Evolutionary conservation across 2,797 vertebrate genomes (phyloP), one percentile per base, ranked within the genome.

Genomic region (Sebastiscus albofasciatus): DNA sequence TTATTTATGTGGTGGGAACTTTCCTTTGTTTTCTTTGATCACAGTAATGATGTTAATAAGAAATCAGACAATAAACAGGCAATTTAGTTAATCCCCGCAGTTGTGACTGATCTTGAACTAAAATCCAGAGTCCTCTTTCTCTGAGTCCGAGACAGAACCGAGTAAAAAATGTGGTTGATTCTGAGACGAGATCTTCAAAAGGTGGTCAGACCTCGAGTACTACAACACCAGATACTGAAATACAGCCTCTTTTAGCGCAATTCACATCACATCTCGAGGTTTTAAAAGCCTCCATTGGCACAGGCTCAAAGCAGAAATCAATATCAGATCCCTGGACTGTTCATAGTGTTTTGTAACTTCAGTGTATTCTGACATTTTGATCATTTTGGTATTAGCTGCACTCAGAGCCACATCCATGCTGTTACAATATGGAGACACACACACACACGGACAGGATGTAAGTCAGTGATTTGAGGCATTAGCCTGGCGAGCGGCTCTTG

Each of bases 381-480:
- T 36, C 8, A 62, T 62, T 33, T 11, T 54, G 75, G n/a, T 71
- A 46, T 70, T 10, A n/a, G 46, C 33, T 67, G 61, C 49, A 29
- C 58, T 71, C 18, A 52, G 34, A 79, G 7, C 16, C 24, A 49
- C 59, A 49, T 33, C 16, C 18, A 5, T 49, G 10, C 22, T 66
- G n/a, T 54, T 54, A 33, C 27, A 66, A 31, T n/a, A 58, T 18
- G 8, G 59, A 54, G 10, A 68, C 69, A 42, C 73, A 33, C 71
- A 36, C 49, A 73, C 36, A 65, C n/a, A 61, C 31, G 54, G 20
- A n/a, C 13, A 18, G 22, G 27, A 72, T 68, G 46, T 16, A 64
- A 67, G 72, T 60, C 18, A 20, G 82, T 59, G 59, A 82, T 85
- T 71, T 64, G 27, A 69, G 67, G 74, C 65, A 85, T 88, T 78